A percentile compares a stretch with the other conserved stretches of the same genome.
phyloP scores from a whole-genome alignment of 2,888 invertebrate genomes.

The Dioctria linearis region DNA sequence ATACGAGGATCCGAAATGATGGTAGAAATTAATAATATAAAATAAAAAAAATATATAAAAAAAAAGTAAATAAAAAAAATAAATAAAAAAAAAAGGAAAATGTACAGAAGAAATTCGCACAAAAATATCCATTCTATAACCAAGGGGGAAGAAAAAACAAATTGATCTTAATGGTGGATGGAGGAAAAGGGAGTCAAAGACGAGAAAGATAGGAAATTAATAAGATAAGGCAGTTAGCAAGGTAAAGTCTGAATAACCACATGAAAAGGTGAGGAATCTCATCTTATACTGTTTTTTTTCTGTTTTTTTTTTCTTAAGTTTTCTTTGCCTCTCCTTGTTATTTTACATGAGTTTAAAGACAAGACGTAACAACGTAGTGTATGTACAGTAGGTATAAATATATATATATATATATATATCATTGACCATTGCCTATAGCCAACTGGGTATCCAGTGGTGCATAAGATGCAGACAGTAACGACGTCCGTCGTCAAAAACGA shows the following conservation, averaged over 20 bases:
- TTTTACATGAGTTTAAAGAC: slow-evolving; percentile 29
- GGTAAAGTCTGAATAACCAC: slow-evolving; percentile 42
- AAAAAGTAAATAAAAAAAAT: background rate
- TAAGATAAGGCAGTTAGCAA: slow-evolving; percentile 50
- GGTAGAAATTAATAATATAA: background rate
- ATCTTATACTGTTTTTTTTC: slow-evolving; percentile 13
- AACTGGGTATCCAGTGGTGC: slow-evolving; percentile 17
- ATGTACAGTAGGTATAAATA: slow-evolving; percentile 3
- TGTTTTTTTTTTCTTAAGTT: slow-evolving; percentile 3
- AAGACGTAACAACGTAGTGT: background rate
- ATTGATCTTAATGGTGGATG: slow-evolving; percentile 8
- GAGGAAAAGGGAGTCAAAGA: slow-evolving; percentile 20
- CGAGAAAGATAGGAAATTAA: slow-evolving; percentile 27
- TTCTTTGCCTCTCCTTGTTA: slow-evolving; percentile 33
- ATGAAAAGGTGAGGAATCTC: slow-evolving; percentile 44
- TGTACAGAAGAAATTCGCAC: background rate
- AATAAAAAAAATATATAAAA: background rate
- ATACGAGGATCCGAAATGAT: background rate
- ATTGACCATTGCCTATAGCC: slow-evolving; percentile 16
- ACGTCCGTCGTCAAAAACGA: slow-evolving; percentile 14
- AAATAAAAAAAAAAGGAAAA: background rate
- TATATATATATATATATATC: too few relatives aligned
- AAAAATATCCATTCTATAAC: background rate
- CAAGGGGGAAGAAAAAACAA: slow-evolving; percentile 22
- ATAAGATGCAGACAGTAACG: slow-evolving; percentile 21